phyloP scores from a whole-genome alignment of 2,113 vertebrate species.

The Mobula birostris region DNA sequence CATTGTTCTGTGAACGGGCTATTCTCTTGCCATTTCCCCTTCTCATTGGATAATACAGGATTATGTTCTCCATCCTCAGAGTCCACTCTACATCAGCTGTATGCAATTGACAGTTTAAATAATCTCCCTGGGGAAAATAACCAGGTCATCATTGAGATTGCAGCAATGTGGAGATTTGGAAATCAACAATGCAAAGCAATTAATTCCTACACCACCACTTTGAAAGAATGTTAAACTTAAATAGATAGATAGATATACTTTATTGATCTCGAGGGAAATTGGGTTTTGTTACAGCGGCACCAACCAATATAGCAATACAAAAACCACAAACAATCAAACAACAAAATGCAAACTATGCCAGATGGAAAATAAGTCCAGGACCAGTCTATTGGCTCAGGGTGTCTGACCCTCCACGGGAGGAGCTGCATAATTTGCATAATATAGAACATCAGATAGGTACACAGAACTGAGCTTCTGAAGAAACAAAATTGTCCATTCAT shows the following conservation, averaged over 20 bases:
- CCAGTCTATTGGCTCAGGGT: too few relatives aligned
- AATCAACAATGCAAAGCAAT: neutral
- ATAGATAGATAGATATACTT: too few relatives aligned
- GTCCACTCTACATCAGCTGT: neutral
- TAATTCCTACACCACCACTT: neutral
- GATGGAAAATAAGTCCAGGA: too few relatives aligned
- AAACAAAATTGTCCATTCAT: neutral
- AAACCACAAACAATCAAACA: too few relatives aligned
- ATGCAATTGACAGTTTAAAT: neutral
- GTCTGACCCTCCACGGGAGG: too few relatives aligned
- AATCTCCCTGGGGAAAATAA: neutral
- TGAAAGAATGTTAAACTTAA: neutral
- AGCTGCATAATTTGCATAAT: neutral
- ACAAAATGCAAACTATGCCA: too few relatives aligned
- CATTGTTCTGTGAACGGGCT: neutral
- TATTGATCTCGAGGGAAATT: too few relatives aligned
- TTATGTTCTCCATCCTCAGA: neutral
- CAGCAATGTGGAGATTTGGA: neutral
- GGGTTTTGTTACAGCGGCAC: too few relatives aligned
- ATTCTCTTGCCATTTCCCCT: neutral
- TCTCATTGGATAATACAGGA: neutral
- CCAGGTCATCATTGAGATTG: neutral
- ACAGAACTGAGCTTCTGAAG: neutral
- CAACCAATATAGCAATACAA: too few relatives aligned
- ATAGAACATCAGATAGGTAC: neutral